phyloP scores from a whole-genome alignment of 2,113 vertebrate species.

The Ceyx margarethae region DNA sequence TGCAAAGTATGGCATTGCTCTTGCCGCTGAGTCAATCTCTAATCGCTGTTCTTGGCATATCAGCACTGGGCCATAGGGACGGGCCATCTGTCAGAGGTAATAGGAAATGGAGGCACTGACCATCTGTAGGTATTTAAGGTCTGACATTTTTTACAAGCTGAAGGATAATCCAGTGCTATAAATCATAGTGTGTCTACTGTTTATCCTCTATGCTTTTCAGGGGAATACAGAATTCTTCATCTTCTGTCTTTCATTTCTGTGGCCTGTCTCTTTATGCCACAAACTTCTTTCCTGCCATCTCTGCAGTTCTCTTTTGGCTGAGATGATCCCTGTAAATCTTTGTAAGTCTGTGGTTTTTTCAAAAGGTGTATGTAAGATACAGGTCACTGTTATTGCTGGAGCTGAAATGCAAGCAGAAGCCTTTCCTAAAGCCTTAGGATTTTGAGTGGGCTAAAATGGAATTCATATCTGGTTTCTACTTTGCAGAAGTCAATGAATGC shows the following conservation, averaged over 20 bases:
- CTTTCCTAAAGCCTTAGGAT: background rate
- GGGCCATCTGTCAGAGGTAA: constrained; percentile 1
- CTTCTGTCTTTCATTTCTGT: background rate
- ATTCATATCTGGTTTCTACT: background rate
- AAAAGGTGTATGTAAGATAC: background rate
- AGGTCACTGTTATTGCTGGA: background rate
- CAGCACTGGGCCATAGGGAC: background rate
- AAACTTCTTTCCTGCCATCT: background rate
- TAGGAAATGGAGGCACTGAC: background rate
- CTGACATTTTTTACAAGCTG: background rate
- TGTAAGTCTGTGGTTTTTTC: background rate
- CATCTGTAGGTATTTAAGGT: constrained; percentile 24
- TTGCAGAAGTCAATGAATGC: background rate
- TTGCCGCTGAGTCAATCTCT: background rate
- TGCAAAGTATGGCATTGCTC: background rate
- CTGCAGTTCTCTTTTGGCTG: background rate
- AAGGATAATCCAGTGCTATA: background rate
- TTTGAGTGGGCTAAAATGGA: background rate
- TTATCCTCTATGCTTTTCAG: background rate
- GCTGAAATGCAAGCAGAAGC: background rate
- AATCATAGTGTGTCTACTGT: background rate
- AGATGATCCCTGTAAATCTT: background rate
- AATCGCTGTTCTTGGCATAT: background rate
- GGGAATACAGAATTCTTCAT: background rate
- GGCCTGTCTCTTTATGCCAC: background rate